A percentile compares a stretch with the other conserved stretches of the same genome.
These are phyloP conservation scores for Aptenodytes patagonicus DNA, from an alignment of 2,113 vertebrate genomes.

Conservation along the genomic window DNA sequence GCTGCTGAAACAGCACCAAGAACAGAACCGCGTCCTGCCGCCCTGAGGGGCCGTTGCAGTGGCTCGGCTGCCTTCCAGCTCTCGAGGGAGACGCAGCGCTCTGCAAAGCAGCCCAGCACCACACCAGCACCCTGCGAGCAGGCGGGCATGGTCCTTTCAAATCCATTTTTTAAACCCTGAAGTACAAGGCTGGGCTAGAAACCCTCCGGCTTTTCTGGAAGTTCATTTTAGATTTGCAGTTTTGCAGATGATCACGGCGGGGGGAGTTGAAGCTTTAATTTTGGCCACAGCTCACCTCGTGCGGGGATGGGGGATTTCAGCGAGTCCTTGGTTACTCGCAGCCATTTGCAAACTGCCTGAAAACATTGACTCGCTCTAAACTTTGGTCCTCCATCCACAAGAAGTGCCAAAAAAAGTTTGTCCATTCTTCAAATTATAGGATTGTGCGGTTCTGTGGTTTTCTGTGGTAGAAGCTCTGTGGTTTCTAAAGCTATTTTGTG, in stretches of 20 bases:
- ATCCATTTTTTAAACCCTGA: fast-evolving
- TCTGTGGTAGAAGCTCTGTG: constrained; percentile 22
- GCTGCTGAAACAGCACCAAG: background rate
- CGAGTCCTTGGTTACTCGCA: background rate
- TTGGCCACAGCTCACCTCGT: fast-evolving
- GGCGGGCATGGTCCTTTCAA: background rate
- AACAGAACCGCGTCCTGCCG: fast-evolving
- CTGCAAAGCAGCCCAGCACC: background rate
- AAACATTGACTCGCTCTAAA: background rate
- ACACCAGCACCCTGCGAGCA: background rate
- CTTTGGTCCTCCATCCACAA: background rate
- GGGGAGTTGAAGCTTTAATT: background rate
- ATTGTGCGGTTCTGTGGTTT: constrained; percentile 36
- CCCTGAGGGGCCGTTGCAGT: fast-evolving
- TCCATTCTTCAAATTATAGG: constrained; percentile 46
- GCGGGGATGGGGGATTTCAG: background rate
- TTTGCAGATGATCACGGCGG: background rate
- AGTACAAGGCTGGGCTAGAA: background rate
- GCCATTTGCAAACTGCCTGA: background rate
- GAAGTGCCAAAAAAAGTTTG: constrained; percentile 44
- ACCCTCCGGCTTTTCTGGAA: background rate
- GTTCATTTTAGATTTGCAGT: background rate
- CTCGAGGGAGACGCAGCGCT: background rate
- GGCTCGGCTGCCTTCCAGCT: background rate
- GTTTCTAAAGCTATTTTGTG: constrained; percentile 60